Percentiles rank a stretch among this genome's conserved stretches.
Evolutionary conservation across 2,888 invertebrate genomes (phyloP).

Genomic region (Clunio marinus): DNA sequence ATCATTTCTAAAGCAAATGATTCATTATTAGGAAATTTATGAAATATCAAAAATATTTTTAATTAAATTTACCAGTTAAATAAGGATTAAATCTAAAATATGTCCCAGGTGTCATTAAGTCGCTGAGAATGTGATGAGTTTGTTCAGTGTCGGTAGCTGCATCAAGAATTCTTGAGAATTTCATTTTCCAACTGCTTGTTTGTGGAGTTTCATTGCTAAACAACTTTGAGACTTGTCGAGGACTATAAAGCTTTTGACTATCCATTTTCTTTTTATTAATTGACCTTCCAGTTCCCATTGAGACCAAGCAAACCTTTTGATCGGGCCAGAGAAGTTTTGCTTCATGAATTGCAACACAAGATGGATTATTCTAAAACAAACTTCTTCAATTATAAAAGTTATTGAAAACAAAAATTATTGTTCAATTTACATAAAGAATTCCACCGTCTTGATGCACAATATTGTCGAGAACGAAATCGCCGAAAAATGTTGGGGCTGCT

Average conservation of each 20-base stretch:
- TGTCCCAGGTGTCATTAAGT: slow-evolving; percentile 65
- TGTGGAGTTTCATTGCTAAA: slow-evolving; percentile 45
- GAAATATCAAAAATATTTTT: too few species aligned
- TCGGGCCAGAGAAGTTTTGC: slow-evolving; percentile 78
- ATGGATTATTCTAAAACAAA: slow-evolving; percentile 85
- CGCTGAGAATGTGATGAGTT: slow-evolving; percentile 67
- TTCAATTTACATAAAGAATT: slow-evolving; percentile 18
- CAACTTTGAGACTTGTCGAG: slow-evolving; percentile 44
- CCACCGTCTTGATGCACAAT: slow-evolving; percentile 61
- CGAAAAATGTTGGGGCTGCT: slow-evolving; percentile 88
- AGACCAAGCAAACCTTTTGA: slow-evolving; percentile 70
- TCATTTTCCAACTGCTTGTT: slow-evolving; percentile 65
- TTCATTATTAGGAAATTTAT: too few species aligned
- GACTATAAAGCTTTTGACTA: slow-evolving; percentile 42
- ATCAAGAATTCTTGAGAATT: slow-evolving; percentile 74
- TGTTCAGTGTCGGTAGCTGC: slow-evolving; percentile 86
- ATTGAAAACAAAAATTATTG: slow-evolving; percentile 22
- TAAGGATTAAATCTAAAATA: slow-evolving; percentile 89
- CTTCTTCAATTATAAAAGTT: slow-evolving; percentile 65
- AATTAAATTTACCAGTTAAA: too few species aligned
- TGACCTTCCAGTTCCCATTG: slow-evolving; percentile 73
- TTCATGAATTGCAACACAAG: slow-evolving; percentile 84
- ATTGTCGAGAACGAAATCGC: slow-evolving; percentile 69
- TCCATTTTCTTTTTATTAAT: slow-evolving; percentile 40
- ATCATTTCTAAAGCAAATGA: too few species aligned